Base-by-base conservation (phyloP, 2,888 invertebrate genomes). In the Heterodera filipjevi region DNA sequence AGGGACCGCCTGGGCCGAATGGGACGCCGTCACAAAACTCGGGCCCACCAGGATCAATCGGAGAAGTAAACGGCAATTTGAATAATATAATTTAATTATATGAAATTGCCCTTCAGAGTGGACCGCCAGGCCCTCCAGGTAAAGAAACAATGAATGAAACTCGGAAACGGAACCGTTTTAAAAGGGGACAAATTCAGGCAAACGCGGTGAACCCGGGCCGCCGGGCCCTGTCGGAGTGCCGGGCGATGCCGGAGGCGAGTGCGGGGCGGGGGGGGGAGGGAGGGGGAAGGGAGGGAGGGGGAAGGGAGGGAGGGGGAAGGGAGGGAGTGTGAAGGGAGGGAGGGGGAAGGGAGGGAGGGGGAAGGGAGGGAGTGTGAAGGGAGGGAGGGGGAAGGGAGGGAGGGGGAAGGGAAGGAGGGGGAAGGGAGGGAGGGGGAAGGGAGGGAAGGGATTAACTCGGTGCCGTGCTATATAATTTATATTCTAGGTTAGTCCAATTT, bases 1-100 rank as follows among this genome's bases (percentile, higher is more conserved):
- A 88, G 66, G 88, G 88, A 74, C 85, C 85, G 68, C 87, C 87
- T 35, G 87, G 87, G 80, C 81, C 85, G n/a, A 87, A 87, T 72
- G 87, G 87, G 30, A 81, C 84, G 68, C 87, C 88, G 22, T 87
- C 87, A 2, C 85, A 85, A 74, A 88, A 88, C 79, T 82, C 85
- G 66, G 87, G 88, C 59, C 87, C 87, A 39, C 86, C 87, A n/a
- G 88, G 88, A 75, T 84, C 85, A 27, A 85, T 86, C 66, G 87
- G 87, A 77, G 85, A 85, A 75, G 59, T 72, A 30, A n/a, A n/a
- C n/a, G n/a, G n/a, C n/a, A n/a, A 19, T 33, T 14, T 32, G 8
- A 66, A 75, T 1, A 73, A 14, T n/a, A 22, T n/a, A 39, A 22
- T 44, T 59, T 35, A 33, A 32, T 22, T 19, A 68, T 30, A 33